Percentiles rank a stretch among this genome's conserved stretches.
Evolutionary conservation across 1,140 invertebrate genomes (phyloP).

Genomic region (Caenorhabditis elegans): WBcel235 BX284606.5:13728501-13729000

Average conservation of each 20-base stretch:
- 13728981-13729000: slow-evolving; percentile 3
- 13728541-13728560: not conserved
- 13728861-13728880: no score
- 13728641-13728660: not conserved
- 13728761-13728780: no score
- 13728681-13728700: not conserved
- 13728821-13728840: no score
- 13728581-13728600: not conserved
- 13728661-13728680: not conserved
- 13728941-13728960: no score
- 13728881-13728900: no score
- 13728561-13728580: no score
- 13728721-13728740: not conserved
- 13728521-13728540: not conserved
- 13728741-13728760: no score
- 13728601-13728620: not conserved
- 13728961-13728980: not conserved
- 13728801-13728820: no score
- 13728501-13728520: not conserved
- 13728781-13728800: no score
- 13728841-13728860: no score
- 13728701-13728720: slow-evolving; percentile 3
- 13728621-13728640: not conserved
- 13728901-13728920: no score
- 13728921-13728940: no score